Evolutionary conservation across 2,888 invertebrate genomes (phyloP).

Genomic region (Pseudococcus jackbeardsleyi): DNA sequence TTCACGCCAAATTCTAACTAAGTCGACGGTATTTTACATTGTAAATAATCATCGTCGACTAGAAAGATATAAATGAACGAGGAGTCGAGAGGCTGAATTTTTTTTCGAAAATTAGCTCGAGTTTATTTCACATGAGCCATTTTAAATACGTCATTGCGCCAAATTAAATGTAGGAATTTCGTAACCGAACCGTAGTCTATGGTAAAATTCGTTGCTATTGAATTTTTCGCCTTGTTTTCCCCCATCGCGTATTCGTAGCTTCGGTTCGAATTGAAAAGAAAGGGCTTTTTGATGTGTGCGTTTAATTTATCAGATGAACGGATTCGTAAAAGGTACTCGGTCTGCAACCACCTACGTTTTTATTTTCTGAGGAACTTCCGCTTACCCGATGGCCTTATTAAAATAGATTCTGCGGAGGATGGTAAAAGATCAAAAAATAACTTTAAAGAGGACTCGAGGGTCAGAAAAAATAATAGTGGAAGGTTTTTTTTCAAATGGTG

Average conservation of each 20-base stretch:
- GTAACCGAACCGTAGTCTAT: too few species aligned
- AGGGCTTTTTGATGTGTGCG: background rate
- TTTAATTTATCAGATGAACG: slow-evolving; percentile 19
- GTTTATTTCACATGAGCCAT: background rate
- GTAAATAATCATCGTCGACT: too few species aligned
- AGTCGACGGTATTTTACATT: too few species aligned
- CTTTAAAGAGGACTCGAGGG: background rate
- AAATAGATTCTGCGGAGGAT: background rate
- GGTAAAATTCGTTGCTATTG: too few species aligned
- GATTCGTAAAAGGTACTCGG: too few species aligned
- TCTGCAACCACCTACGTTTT: background rate
- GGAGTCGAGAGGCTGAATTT: background rate
- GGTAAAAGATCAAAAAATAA: background rate
- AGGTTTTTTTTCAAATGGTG: background rate
- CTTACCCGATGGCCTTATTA: background rate
- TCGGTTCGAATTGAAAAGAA: background rate
- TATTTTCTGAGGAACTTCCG: background rate
- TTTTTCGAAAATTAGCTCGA: background rate
- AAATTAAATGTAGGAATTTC: too few species aligned
- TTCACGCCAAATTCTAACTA: background rate
- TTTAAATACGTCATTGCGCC: background rate
- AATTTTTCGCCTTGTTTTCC: too few species aligned
- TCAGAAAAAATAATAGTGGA: background rate
- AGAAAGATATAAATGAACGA: too few species aligned
- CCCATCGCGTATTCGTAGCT: background rate